Evolutionary conservation across 2,888 invertebrate genomes (phyloP), one percentile per base, ranked within the genome.

Genomic region (Eupithecia tripunctaria): DNA sequence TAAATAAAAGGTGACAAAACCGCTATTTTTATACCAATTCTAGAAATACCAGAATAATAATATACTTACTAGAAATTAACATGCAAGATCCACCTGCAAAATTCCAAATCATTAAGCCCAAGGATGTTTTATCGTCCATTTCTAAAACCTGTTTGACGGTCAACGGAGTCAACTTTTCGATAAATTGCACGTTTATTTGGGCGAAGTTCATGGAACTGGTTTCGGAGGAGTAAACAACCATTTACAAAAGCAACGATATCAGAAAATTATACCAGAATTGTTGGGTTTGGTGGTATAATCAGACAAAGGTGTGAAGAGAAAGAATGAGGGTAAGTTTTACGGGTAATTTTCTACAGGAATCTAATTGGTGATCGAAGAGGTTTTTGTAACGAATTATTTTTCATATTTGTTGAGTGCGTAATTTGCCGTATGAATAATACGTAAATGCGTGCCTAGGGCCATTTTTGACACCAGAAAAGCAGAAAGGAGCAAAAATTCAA

Each of bases 111-210:
- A 21, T 56, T 56, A 63, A 47, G 25, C 47, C 36, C 68, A 66
- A 56, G 64, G 59, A 71, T 43, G 27, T 36, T 59, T 56, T 47
- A 27, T 60, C 65, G 67, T 43, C n/a, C 67, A 70, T 73, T 73
- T 73, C 73, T 70, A 68, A 73, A 73, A 73, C 73, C 63, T 6
- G 71, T 73, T 73, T 68, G 41, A 25, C 74, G 72, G 74, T 71
- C 76, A 60, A 27, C 36, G 66, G 43, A 67, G 71, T 69, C 73
- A 69, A 63, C 41, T 63, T 70, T 71, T 62, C 27, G 67, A 69
- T 66, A 75, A 75, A 67, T 59, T 71, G 67, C 71, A 62, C 15
- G 66, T n/a, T 59, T 32, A 29, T 51, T 18, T 47, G 63, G 21
- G 60, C 38, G 51, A 43, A 64, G 51, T 64, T 63, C 62, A 63